phyloP scores from a whole-genome alignment of 2,113 vertebrate genomes.

The Climacteris rufus region DNA sequence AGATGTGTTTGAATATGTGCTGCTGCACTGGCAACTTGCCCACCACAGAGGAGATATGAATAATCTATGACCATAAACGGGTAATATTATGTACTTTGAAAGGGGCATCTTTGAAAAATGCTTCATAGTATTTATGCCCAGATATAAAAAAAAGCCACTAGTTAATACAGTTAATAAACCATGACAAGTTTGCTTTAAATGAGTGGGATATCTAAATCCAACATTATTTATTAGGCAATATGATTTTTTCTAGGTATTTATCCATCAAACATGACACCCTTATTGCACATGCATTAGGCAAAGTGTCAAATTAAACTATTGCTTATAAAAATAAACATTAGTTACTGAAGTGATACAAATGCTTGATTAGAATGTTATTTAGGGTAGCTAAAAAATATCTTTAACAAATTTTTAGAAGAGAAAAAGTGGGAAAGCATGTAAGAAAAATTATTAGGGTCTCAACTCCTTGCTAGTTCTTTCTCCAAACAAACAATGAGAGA shows the following conservation, averaged over 20 bases:
- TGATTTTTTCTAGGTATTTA: conserved; percentile 73
- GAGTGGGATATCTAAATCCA: conserved; percentile 67
- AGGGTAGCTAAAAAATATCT: conserved; percentile 61
- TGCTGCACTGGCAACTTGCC: background rate
- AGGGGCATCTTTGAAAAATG: conserved; percentile 39
- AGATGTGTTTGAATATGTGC: background rate
- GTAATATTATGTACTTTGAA: conserved; percentile 21
- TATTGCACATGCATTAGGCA: conserved; percentile 77
- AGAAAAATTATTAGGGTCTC: background rate
- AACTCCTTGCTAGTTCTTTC: background rate
- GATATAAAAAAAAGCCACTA: conserved; percentile 72
- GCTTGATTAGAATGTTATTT: conserved; percentile 53
- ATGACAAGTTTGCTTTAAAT: conserved; percentile 75
- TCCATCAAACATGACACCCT: conserved; percentile 72
- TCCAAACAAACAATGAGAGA: background rate
- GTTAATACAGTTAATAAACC: conserved; percentile 75
- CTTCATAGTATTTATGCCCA: conserved; percentile 67
- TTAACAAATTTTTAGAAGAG: background rate
- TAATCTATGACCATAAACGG: background rate
- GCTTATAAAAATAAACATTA: conserved; percentile 79
- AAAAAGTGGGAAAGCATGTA: background rate
- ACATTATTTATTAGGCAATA: conserved; percentile 80
- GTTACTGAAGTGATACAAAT: conserved; percentile 71
- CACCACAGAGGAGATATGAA: background rate
- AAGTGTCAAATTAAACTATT: conserved; percentile 77